These are phyloP conservation scores for Poecile atricapillus DNA, from an alignment of 2,113 vertebrate genomes.

Conservation along the genomic window DNA sequence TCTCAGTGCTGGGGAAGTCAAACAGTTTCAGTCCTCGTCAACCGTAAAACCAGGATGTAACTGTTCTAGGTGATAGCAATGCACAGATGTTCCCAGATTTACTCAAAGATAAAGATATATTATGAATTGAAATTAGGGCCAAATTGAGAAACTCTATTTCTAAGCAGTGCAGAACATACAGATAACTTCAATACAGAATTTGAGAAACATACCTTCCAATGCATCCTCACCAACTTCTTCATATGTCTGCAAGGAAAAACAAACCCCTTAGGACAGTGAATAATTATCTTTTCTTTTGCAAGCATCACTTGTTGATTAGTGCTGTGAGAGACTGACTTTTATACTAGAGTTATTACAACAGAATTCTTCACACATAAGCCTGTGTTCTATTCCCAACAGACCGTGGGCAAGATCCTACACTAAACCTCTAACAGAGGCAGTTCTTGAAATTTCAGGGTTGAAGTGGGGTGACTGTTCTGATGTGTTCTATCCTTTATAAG, in stretches of 20 bases:
- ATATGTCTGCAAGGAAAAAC: slow-evolving; percentile 73
- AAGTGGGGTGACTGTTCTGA: not conserved
- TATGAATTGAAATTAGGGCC: not conserved
- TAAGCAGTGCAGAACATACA: not conserved
- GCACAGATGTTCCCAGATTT: not conserved
- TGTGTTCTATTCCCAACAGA: not conserved
- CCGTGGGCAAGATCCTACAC: not conserved
- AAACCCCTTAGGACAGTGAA: not conserved
- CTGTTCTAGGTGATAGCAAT: not conserved
- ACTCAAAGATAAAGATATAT: not conserved
- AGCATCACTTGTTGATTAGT: not conserved
- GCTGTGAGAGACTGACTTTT: not conserved
- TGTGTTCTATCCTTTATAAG: not conserved
- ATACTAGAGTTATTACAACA: not conserved
- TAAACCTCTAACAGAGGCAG: not conserved
- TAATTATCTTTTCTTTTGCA: not conserved
- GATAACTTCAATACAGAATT: not conserved
- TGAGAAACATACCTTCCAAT: slow-evolving; percentile 79
- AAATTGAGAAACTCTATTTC: not conserved
- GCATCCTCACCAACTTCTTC: slow-evolving; percentile 85
- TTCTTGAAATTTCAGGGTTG: not conserved
- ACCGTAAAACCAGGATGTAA: not conserved
- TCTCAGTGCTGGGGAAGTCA: not conserved
- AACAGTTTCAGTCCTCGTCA: not conserved
- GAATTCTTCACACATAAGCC: not conserved